Evolutionary conservation across 2,113 vertebrate genomes (phyloP), one percentile per base, ranked within the genome.

Genomic region (Cinclus mexicanus): DNA sequence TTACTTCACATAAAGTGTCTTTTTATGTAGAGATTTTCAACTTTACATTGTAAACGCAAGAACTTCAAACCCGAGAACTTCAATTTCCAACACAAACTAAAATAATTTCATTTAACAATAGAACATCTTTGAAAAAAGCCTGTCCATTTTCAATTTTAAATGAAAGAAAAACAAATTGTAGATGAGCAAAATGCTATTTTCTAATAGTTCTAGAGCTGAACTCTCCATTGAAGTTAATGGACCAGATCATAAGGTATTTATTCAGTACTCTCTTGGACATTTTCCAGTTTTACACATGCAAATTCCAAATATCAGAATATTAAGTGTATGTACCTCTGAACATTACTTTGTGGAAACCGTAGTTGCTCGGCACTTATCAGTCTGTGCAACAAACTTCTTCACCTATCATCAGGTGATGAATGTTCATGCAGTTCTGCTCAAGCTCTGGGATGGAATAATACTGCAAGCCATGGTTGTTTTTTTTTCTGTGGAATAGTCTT

Each of bases 1-100:
- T 97, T 96, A 96, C 96, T 95, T 97, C 95, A 92, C 89, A 90
- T 92, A 94, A 96, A 96, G 89, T 94, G 96, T 95, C 96, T 96
- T 94, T 95, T 94, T 91, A 96, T 95, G 89, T 95, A 95, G 93
- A 95, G 93, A 94, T 85, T 94, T 95, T 95, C 90, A 91, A 90
- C 89, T 94, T 95, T 94, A 95, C 75, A 67, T 93, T 87, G 84
- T 89, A 74, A 96, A 96, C 88, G 93, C 49, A 96, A 95, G 90
- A 94, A 95, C 84, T 94, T 95, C 46, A 95, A 93, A 88, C 49
- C 55, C 5, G 3, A 85, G 91, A 95, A 95, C 91, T 95, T 93
- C 63, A 77, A 85, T 94, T 96, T 95, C 39, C 82, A 83, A 87
- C 84, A 93, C 50, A 96, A 95, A 89, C 89, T 87, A 89, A 94